phyloP scores from a whole-genome alignment of 2,113 vertebrate genomes.

The Orcinus orca region DNA sequence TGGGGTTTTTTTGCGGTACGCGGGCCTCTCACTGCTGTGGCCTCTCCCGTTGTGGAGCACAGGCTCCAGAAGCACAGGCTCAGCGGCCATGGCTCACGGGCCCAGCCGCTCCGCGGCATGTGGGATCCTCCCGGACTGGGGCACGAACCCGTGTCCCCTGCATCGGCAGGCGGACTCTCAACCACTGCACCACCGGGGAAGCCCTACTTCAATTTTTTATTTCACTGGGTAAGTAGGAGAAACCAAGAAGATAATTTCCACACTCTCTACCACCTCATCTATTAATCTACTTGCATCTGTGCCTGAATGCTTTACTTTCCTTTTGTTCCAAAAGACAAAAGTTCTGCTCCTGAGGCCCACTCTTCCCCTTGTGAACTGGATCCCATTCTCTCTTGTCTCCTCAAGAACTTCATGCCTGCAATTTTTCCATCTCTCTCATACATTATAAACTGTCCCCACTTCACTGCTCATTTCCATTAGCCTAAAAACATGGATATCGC shows the following conservation, averaged over 20 bases:
- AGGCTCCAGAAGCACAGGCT: too few relatives aligned
- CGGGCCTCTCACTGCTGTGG: too few relatives aligned
- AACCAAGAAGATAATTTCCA: not conserved
- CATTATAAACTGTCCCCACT: not conserved
- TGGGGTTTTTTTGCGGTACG: too few relatives aligned
- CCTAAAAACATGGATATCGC: not conserved
- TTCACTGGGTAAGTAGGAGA: not conserved
- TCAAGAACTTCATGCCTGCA: not conserved
- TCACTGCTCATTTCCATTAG: not conserved
- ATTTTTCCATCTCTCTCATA: not conserved
- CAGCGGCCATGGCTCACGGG: too few relatives aligned
- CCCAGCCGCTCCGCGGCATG: too few relatives aligned
- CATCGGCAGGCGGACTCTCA: too few relatives aligned
- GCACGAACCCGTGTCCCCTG: too few relatives aligned
- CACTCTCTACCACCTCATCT: not conserved
- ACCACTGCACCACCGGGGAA: too few relatives aligned
- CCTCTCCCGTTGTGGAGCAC: too few relatives aligned
- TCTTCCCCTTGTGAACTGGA: not conserved
- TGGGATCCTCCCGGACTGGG: too few relatives aligned
- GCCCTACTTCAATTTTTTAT: not conserved
- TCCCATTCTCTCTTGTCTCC: not conserved
- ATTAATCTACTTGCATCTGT: not conserved
- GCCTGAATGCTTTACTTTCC: not conserved
- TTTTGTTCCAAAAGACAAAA: not conserved
- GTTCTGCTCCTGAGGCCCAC: not conserved